phyloP scores from a whole-genome alignment of 2,797 vertebrate genomes.

The Eospalax fontanierii region DNA sequence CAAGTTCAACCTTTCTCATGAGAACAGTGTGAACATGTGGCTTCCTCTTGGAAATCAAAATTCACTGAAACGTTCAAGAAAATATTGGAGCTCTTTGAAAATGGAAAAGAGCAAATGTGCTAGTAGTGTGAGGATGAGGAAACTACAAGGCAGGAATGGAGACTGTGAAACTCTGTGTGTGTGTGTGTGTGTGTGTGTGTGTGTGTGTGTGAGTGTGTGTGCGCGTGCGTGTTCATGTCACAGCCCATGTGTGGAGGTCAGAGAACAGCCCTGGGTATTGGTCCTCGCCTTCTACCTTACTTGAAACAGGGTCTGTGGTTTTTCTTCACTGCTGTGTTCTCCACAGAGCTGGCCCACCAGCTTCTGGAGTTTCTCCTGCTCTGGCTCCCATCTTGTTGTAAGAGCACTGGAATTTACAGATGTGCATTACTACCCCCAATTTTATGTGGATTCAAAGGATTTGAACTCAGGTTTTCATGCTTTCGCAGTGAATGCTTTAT shows the following conservation, averaged over 20 bases:
- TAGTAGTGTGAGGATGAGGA: background rate
- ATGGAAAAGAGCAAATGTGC: background rate
- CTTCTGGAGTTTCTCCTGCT: background rate
- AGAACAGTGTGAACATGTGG: background rate
- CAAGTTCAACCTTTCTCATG: background rate
- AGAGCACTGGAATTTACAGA: background rate
- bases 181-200: background rate
- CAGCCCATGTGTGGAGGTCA: too few relatives aligned
- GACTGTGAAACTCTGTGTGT: background rate
- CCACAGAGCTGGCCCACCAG: background rate
- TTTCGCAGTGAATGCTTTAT: background rate
- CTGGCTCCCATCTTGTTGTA: background rate
- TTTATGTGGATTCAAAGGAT: background rate
- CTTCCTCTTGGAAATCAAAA: constrained; percentile 19
- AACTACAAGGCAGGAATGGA: background rate
- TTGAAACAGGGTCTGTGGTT: background rate
- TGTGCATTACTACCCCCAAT: background rate
- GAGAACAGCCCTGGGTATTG: too few relatives aligned
- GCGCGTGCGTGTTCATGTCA: background rate
- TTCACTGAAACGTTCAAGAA: background rate
- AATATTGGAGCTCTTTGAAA: background rate
- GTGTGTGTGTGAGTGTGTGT: background rate
- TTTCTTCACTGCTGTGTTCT: too few relatives aligned
- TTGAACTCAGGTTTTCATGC: background rate
- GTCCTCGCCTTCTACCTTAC: background rate